Percentiles rank a stretch among this genome's conserved stretches.
Evolutionary conservation across 2,797 vertebrate genomes (phyloP).

Genomic region (Pachyuromys duprasi): DNA sequence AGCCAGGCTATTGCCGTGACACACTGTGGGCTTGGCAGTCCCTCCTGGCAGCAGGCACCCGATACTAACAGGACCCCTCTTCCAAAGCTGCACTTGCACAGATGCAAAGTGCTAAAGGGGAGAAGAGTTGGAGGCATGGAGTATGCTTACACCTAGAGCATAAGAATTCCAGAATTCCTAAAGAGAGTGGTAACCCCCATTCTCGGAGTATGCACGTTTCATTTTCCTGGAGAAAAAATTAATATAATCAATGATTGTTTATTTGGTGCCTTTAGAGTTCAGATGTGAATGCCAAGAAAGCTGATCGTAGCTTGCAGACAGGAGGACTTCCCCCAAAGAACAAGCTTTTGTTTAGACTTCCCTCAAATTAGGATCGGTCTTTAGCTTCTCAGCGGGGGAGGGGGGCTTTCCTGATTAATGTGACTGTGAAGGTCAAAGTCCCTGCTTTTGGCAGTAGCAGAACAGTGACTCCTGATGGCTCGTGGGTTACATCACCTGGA

Average conservation of each 20-base stretch:
- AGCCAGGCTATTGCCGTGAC: too few species aligned
- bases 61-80: background rate
- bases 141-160: background rate
- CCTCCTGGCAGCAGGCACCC: accelerated
- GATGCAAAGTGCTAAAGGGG: background rate
- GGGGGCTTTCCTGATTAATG: background rate
- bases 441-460: background rate
- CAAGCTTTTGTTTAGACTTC: slow-evolving; percentile 45
- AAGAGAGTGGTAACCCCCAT: slow-evolving; percentile 21
- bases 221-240: background rate
- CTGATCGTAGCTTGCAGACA: slow-evolving; percentile 17
- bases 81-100: background rate
- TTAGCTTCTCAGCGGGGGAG: slow-evolving; percentile 24
- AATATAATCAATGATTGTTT: background rate
- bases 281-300: background rate
- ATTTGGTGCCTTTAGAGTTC: slow-evolving; percentile 6
- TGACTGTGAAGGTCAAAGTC: background rate
- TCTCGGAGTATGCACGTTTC: background rate
- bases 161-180: background rate
- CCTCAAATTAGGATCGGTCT: slow-evolving; percentile 55
- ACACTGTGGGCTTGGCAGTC: accelerated
- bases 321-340: slow-evolving; percentile 49
- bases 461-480: slow-evolving; percentile 76
- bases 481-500: accelerated
- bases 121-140: accelerated